Evolutionary conservation across 92 coral and sea anemone species (phyloP).

Genomic region (Siderastrea siderea): DNA sequence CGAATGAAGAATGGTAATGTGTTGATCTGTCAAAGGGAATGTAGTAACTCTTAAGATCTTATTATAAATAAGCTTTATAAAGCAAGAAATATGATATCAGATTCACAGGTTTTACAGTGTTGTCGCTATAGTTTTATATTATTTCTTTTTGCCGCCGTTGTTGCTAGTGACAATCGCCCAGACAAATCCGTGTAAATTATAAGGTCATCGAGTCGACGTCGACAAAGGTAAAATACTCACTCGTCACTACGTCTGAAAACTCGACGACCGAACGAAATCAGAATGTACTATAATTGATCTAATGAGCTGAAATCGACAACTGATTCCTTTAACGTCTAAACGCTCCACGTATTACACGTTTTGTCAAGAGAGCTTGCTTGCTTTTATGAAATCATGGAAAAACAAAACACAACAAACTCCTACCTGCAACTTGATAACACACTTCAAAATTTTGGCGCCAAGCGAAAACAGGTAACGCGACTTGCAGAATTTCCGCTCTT

Average conservation of each 20-base stretch:
- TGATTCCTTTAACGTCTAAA: not conserved
- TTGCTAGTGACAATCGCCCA: not conserved
- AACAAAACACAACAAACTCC: conserved; percentile 16
- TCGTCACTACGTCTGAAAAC: not conserved
- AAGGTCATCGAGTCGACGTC: conserved; percentile 1
- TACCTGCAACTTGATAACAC: conserved; percentile 14
- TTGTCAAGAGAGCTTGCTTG: not conserved
- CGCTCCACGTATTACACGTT: not conserved
- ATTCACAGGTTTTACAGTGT: not conserved
- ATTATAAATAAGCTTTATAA: no score
- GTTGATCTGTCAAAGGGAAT: not conserved
- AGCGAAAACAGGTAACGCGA: conserved; percentile 18
- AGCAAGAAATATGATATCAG: no score
- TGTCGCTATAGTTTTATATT: not conserved
- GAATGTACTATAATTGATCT: not conserved
- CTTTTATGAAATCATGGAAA: not conserved
- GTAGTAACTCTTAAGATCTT: not conserved
- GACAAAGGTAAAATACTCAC: not conserved
- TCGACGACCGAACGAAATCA: not conserved
- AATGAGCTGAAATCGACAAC: not conserved
- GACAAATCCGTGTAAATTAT: not conserved
- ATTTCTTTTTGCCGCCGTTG: not conserved
- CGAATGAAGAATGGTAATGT: not conserved
- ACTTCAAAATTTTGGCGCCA: conserved; percentile 62
- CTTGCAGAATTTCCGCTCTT: not conserved